Conservation (phyloP, 2,888 invertebrate genomes). For the Sisyra terminalis region DNA sequence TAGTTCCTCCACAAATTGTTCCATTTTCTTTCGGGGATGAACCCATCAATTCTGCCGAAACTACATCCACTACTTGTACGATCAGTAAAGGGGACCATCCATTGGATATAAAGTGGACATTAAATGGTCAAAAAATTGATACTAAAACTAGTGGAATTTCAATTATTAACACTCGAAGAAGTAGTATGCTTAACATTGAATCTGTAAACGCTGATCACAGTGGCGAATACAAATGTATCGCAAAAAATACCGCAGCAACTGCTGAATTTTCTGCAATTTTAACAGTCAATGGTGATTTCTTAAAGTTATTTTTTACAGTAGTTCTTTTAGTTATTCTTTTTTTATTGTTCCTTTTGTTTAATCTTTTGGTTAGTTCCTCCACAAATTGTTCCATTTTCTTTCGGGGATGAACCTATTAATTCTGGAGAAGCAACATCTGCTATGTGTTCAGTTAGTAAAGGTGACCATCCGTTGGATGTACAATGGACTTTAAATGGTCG, state of each 20-base stretch:
- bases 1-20: constrained; percentile 65
- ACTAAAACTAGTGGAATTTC: constrained; percentile 17
- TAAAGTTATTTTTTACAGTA: constrained; percentile 2
- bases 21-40: constrained; percentile 62
- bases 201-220: constrained; percentile 49
- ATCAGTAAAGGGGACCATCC: constrained; percentile 65
- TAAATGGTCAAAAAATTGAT: constrained; percentile 28
- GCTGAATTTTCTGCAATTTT: constrained; percentile 22
- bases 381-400: constrained; percentile 31
- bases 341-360: background rate
- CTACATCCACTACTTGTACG: constrained; percentile 33
- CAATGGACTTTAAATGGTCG: constrained; percentile 55
- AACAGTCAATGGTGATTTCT: constrained; percentile 18
- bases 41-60: constrained; percentile 28
- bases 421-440: constrained; percentile 54
- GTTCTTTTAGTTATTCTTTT: constrained; percentile 4
- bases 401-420: constrained; percentile 38
- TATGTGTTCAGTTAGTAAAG: constrained; percentile 53
- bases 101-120: constrained; percentile 55
- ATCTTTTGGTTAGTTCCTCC: constrained; percentile 23
- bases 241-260: constrained; percentile 25
- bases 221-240: constrained; percentile 41
- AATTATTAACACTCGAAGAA: constrained; percentile 22
- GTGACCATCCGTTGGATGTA: constrained; percentile 63
- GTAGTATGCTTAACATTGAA: constrained; percentile 51